A percentile compares a stretch with the other conserved stretches of the same genome.
phyloP scores from a whole-genome alignment of 2,888 invertebrate genomes.

The Melinaea menophilus region DNA sequence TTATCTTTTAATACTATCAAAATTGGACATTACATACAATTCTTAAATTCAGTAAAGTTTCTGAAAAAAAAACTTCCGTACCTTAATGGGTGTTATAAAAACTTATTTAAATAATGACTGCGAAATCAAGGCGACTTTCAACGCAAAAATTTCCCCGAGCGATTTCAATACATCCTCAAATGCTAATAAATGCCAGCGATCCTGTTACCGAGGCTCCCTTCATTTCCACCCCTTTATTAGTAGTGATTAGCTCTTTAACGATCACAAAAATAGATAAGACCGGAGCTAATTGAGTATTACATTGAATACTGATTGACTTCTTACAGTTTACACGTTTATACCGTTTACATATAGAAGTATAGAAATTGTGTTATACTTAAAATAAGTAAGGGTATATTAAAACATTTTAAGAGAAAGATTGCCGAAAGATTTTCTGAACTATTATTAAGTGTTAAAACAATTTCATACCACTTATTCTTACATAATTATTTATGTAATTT shows the following conservation, averaged over 20 bases:
- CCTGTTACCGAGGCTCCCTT: constrained; percentile 33
- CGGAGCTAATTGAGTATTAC: constrained; percentile 24
- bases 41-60: neutral
- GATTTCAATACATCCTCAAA: constrained; percentile 36
- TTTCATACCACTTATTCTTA: too few species aligned
- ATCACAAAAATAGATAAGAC: constrained; percentile 31
- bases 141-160: constrained; percentile 32
- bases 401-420: too few species aligned
- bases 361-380: neutral
- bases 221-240: constrained; percentile 36
- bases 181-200: constrained; percentile 39
- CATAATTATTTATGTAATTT: too few species aligned
- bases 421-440: too few species aligned
- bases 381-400: too few species aligned
- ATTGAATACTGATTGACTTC: constrained; percentile 22
- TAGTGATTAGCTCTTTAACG: constrained; percentile 35
- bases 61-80: constrained; percentile 3
- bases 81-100: constrained; percentile 18
- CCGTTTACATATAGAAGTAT: neutral
- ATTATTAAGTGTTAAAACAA: too few species aligned
- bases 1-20: too few species aligned
- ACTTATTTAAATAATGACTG: constrained; percentile 30
- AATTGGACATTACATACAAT: too few species aligned
- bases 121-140: constrained; percentile 35
- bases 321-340: neutral